Base-by-base conservation (phyloP, 2,797 vertebrate genomes). In the Sebastes kiyomatsui region DNA sequence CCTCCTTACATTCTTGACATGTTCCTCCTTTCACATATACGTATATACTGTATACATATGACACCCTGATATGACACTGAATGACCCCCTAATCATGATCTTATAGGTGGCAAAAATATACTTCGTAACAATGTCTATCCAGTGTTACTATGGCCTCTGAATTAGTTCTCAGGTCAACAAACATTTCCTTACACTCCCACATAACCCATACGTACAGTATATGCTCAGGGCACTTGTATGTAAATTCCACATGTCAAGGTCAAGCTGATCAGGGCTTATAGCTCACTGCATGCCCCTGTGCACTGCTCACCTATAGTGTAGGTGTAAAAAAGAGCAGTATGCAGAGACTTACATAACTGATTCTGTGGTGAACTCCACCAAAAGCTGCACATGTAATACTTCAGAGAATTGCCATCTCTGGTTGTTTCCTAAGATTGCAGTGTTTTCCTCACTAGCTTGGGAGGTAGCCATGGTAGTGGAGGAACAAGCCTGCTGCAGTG, bases 331-430 rank as follows among this genome's bases (percentile, higher is more conserved):
- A 85, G 42, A 84, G 69, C 71, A 67, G 61, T 65, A 67, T 80
- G 32, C 67, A 62, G 35, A 78, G 35, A 68, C 76, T 88, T 81
- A 55, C 32, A 55, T 70, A 79, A 84, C 38, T 60, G 54, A 72
- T 75, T 46, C 56, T 78, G 76, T 75, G 27, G 61, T 82, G 77
- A 85, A 80, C 69, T 67, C 56, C 3, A 49, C 59, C 33, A 27
- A 81, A 77, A 83, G 74, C 73, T 71, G 66, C 67, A 58, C 35
- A 68, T 82, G 72, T 84, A 82, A 77, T 64, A 62, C 65, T 78
- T 80, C 3, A 65, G 72, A 81, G 82, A 79, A 74, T 28, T 62
- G 42, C 42, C 4, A 56, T 59, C 49, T 68, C 27, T 52, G 60
- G 77, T 75, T 80, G 49, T 82, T 79, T 88, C 59, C 46, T 8